A percentile compares a stretch with the other conserved stretches of the same genome.
Evolutionary conservation across 2,797 vertebrate species (phyloP).

Genomic region (Chaunax sp.): DNA sequence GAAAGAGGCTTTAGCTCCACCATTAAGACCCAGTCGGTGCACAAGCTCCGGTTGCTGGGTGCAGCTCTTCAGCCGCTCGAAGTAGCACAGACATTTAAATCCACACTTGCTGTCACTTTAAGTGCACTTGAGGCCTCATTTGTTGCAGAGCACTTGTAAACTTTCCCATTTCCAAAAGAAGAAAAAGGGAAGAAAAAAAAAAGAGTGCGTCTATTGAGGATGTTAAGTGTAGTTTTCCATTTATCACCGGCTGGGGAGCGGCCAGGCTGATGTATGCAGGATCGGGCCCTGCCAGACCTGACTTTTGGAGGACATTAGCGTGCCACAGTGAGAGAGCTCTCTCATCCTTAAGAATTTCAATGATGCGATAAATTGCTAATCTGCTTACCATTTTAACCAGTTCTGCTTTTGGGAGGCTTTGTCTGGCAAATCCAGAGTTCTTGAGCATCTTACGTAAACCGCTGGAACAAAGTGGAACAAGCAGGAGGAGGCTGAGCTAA

Average conservation of each 20-base stretch:
- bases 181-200: conserved; percentile 52
- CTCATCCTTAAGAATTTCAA: conserved; percentile 66
- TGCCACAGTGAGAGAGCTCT: conserved; percentile 59
- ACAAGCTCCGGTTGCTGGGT: conserved; percentile 38
- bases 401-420: conserved; percentile 41
- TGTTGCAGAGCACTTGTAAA: conserved; percentile 85
- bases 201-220: conserved; percentile 70
- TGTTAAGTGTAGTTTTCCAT: conserved; percentile 86
- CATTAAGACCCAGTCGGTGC: conserved; percentile 49
- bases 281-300: conserved; percentile 41
- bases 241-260: conserved; percentile 73
- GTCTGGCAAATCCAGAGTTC: conserved; percentile 47
- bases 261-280: conserved; percentile 72
- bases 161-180: conserved; percentile 78
- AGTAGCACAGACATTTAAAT: conserved; percentile 79
- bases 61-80: conserved; percentile 57
- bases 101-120: conserved; percentile 84
- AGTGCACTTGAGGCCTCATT: conserved; percentile 85
- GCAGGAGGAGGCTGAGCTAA: conserved; percentile 8
- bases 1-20: conserved; percentile 50
- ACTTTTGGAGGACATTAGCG: conserved; percentile 64
- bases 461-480: conserved; percentile 24
- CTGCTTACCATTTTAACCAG: conserved; percentile 63
- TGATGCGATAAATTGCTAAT: conserved; percentile 74
- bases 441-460: conserved; percentile 42